Evolutionary conservation across 30 jellyfish, hydroid and myxozoan genomes (phyloP), one percentile per base, ranked within the genome.

Genomic region (Sanderia malayensis): DNA sequence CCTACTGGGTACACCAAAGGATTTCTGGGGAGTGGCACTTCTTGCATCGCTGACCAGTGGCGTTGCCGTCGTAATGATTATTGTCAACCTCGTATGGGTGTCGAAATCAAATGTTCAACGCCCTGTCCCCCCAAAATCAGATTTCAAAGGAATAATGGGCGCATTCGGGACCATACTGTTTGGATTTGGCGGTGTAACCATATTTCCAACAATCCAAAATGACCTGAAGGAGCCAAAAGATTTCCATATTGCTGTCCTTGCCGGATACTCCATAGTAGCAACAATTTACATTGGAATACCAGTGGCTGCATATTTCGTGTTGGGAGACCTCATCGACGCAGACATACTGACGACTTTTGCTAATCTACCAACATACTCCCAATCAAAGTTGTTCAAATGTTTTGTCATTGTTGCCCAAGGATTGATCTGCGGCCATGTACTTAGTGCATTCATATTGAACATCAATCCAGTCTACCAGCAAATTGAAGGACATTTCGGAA

Each of bases 181-280:
- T 52, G 95, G 97, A 4, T 93, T 93, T 69, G 99, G 99, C 29
- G 99, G 99, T 0, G 86, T 79, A 47, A 87, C 96, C 41, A 80
- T 93, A 10, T 93, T 93, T 29, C 99, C 99, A 18, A 93, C 93
- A 13, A 86, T 93, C 1, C 99, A 93, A 64, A 84, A 85, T 76
- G 99, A 93, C 68, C 57, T 93, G 58, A 80, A 86, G 49, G 80
- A 81, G 53, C 99, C 99, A 1, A 94, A 93, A 53, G 86, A 93
- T 31, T 93, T 93, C 67, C 88, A 86, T 61, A 69, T 60, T 1
- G 96, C 99, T 6, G 99, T 93, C 4, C 52, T 77, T 21, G 44
- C 82, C 44, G 99, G 99, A 24, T 93, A 93, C 66, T 59, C 83
- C 6, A 86, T 93, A 20, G 99, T 93, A 17, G 31, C 95, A 17